Conservation (phyloP, 2,888 invertebrate genomes). For the Eristalinus aeneus region DNA sequence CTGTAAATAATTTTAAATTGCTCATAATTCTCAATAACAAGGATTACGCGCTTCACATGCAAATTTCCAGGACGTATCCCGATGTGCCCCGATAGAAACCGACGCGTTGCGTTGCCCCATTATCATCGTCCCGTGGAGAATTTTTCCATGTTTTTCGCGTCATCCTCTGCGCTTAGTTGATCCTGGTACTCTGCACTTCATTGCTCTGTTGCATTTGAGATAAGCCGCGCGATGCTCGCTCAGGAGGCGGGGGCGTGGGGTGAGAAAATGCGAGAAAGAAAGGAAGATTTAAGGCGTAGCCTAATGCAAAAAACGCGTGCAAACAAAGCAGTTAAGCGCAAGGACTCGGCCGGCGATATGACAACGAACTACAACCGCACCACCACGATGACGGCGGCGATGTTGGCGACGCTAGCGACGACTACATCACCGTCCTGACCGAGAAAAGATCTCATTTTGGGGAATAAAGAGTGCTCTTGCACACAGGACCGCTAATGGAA, state of each 20-base stretch:
- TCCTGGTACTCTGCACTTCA: slow-evolving; percentile 50
- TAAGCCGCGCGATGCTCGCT: background rate
- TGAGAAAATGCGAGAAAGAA: slow-evolving; percentile 18
- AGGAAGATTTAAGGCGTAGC: slow-evolving; percentile 45
- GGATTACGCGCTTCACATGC: slow-evolving; percentile 66
- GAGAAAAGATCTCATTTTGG: slow-evolving; percentile 25
- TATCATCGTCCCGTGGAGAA: slow-evolving; percentile 18
- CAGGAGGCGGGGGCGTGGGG: background rate
- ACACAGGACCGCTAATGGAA: slow-evolving; percentile 57
- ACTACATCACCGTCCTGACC: background rate
- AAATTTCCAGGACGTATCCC: slow-evolving; percentile 50
- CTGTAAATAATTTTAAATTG: slow-evolving; percentile 72
- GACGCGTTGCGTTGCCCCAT: slow-evolving; percentile 47
- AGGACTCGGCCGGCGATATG: slow-evolving; percentile 7
- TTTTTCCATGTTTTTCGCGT: background rate
- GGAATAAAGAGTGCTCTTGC: slow-evolving; percentile 16
- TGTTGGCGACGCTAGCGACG: background rate
- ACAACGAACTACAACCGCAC: background rate
- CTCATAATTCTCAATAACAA: slow-evolving; percentile 72
- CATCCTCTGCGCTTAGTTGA: slow-evolving; percentile 42
- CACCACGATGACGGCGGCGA: background rate
- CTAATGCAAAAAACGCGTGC: slow-evolving; percentile 55
- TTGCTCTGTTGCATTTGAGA: slow-evolving; percentile 53
- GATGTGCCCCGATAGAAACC: background rate
- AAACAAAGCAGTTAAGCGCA: slow-evolving; percentile 14